Evolutionary conservation across 2,113 vertebrate genomes (phyloP), one percentile per base, ranked within the genome.

Genomic region (Cryptomyrus ogoouensis): DNA sequence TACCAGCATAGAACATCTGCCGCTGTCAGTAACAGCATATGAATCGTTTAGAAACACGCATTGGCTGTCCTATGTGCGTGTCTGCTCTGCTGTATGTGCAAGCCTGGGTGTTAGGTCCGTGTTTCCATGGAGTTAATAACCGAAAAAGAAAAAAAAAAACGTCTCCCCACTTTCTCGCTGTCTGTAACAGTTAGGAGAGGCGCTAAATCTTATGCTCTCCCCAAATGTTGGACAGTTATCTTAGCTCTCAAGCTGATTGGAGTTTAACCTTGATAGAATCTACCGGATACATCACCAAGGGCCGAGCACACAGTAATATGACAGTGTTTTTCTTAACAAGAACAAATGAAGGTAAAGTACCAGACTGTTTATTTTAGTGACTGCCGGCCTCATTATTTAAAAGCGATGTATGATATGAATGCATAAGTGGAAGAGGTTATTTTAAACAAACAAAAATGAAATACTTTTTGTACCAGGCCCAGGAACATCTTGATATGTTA

Each of bases 201-300:
- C 12, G 83, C 46, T 47, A 5, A 47, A 85, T 49, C 70, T 84
- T n/a, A 44, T n/a, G 19, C 35, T 83, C 83, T 15, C 10, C 44
- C 44, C 47, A 86, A 86, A 86, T 86, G 83, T 50, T 49, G 21
- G 83, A 86, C 83, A 49, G 21, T 47, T 49, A 47, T 27, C 83
- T 27, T 2, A 86, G 83, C 83, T 86, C 24, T 86, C 83, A 47
- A 86, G 24, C 19, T 86, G 83, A 86, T 50, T 86, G 47, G 42
- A 86, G 83, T 49, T 86, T 86, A 86, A 86, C 83, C 83, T 86
- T 86, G 21, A 86, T 9, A 49, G 83, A 86, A 49, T 47, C 44
- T 27, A 50, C 83, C 46, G 44, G 83, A 44, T 47, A 10, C 21
- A 50, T 49, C 47, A 46, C 24, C 44, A n/a, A 49, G n/a, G 47